A percentile compares a stretch with the other conserved stretches of the same genome.
These are phyloP conservation scores for Coenonympha glycerion DNA, from an alignment of 2,888 invertebrate genomes.

Conservation along the genomic window DNA sequence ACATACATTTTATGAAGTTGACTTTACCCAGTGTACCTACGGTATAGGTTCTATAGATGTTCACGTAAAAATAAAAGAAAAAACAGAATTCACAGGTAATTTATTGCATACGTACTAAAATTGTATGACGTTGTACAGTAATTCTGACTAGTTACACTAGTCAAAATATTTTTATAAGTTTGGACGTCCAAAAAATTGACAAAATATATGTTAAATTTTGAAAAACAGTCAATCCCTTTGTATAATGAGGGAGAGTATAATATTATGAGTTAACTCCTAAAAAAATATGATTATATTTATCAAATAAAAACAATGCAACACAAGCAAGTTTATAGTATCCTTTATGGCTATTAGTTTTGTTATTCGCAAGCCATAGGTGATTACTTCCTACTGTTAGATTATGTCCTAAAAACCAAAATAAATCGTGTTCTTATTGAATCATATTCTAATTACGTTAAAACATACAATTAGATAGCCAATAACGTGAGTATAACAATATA, in stretches of 20 bases:
- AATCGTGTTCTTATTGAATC: conserved; percentile 50
- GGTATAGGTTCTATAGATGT: background rate
- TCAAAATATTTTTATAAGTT: conserved; percentile 9
- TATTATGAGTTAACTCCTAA: conserved; percentile 29
- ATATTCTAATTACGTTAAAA: conserved; percentile 46
- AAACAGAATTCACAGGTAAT: conserved; percentile 59
- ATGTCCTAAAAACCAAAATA: conserved; percentile 61
- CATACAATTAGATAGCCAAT: conserved; percentile 50
- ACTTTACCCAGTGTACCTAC: no score
- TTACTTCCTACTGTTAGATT: conserved; percentile 71
- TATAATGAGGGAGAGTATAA: conserved; percentile 25
- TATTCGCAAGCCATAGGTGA: conserved; percentile 73
- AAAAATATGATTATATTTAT: conserved; percentile 39
- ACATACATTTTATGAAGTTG: no score
- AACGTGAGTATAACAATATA: conserved; percentile 45
- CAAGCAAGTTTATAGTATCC: conserved; percentile 67
- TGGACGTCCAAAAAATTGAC: conserved; percentile 31
- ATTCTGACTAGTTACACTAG: conserved; percentile 47
- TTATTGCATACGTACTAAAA: conserved; percentile 60
- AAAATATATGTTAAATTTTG: conserved; percentile 24
- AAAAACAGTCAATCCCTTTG: conserved; percentile 33
- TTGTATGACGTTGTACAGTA: conserved; percentile 55
- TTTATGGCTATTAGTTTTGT: conserved; percentile 72
- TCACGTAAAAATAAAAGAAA: conserved; percentile 28
- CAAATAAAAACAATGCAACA: conserved; percentile 69